Conservation (phyloP, 2,888 invertebrate species). For the Oasisia sp. region DNA sequence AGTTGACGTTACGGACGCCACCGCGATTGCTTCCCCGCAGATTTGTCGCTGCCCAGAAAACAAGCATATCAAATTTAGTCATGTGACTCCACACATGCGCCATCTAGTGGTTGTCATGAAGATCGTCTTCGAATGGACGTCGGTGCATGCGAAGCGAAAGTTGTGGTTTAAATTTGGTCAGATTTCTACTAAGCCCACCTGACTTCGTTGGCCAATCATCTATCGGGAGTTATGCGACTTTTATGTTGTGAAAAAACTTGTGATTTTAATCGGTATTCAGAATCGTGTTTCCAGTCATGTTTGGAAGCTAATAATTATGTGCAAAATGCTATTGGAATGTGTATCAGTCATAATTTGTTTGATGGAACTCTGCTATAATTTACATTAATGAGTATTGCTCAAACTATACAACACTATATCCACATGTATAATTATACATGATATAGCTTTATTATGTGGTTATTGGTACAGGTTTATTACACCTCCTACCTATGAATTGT, state of each 20-base stretch:
- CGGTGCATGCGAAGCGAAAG: constrained; percentile 38
- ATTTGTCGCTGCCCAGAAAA: constrained; percentile 13
- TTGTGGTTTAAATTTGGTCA: constrained; percentile 40
- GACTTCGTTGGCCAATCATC: constrained; percentile 23
- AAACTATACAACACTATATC: no score
- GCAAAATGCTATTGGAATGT: no score
- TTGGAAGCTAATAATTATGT: background rate
- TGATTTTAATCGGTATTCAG: background rate
- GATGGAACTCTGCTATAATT: background rate
- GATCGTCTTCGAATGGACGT: constrained; percentile 40
- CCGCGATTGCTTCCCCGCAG: background rate
- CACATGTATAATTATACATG: no score
- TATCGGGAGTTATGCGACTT: background rate
- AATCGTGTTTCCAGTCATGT: no score
- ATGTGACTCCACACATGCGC: background rate
- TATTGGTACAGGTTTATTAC: no score
- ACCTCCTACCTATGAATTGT: no score
- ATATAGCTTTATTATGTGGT: no score
- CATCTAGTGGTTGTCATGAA: constrained; percentile 26
- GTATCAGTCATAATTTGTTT: background rate
- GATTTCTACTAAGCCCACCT: constrained; percentile 41
- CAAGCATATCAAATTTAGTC: background rate
- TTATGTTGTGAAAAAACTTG: no score
- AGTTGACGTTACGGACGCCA: constrained; percentile 14
- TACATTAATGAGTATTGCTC: no score